Conservation (phyloP, 2,888 invertebrate species). For the Chirona hameri region DNA sequence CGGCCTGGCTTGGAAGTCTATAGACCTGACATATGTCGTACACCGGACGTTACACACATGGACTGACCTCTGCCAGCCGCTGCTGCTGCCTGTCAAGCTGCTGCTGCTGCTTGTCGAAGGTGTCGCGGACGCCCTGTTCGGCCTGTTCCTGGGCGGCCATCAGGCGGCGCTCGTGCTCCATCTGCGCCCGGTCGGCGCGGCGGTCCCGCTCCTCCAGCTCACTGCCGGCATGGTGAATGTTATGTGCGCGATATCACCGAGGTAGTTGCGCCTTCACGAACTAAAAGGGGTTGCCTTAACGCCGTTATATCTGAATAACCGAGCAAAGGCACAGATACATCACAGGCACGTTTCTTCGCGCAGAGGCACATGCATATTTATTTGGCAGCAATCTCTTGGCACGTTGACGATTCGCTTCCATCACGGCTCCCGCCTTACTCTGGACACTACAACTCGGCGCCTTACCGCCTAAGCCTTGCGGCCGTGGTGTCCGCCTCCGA, state of each 20-base stretch:
- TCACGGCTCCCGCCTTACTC: background rate
- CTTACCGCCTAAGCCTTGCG: background rate
- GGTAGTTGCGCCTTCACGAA: no score
- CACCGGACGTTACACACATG: no score
- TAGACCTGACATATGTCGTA: no score
- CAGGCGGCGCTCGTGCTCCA: conserved; percentile 28
- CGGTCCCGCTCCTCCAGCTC: background rate
- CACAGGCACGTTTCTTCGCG: no score
- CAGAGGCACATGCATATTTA: no score
- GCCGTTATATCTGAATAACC: no score
- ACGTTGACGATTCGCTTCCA: no score
- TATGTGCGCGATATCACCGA: no score
- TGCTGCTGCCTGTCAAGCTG: background rate
- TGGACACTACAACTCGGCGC: background rate
- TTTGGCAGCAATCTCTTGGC: no score
- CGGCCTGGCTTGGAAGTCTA: no score
- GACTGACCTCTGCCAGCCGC: background rate
- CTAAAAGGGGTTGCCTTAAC: no score
- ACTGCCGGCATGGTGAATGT: background rate
- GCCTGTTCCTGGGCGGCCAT: conserved; percentile 4
- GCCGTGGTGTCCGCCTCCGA: background rate
- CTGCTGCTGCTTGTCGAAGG: background rate
- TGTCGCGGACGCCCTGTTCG: background rate
- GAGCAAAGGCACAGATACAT: no score
- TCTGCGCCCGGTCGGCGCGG: background rate